Evolutionary conservation across 2,888 invertebrate species (phyloP).

Genomic region (Zygaena filipendulae): DNA sequence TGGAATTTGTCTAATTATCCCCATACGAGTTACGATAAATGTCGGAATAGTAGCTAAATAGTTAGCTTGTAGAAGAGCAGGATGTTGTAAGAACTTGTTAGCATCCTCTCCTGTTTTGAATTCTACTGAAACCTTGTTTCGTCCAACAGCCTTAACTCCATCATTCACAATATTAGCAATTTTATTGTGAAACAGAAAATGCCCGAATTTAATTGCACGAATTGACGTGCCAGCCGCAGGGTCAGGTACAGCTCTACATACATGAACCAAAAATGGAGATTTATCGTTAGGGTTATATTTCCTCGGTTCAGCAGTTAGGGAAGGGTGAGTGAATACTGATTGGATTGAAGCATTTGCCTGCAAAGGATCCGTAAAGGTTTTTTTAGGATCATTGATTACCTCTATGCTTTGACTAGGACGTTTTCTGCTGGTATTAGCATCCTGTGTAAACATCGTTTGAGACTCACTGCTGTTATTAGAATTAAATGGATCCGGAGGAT

Average conservation of each 20-base stretch:
- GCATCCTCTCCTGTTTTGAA: slow-evolving; percentile 7
- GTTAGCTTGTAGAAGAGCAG: slow-evolving; percentile 1
- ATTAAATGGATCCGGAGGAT: too few species aligned
- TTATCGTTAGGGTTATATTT: slow-evolving; percentile 1
- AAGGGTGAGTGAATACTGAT: background rate
- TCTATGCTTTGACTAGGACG: too few species aligned
- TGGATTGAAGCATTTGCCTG: background rate
- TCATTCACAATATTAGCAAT: slow-evolving; percentile 6
- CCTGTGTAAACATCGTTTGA: too few species aligned
- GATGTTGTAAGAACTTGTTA: slow-evolving; percentile 7
- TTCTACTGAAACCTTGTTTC: slow-evolving; percentile 9
- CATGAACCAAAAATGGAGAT: slow-evolving; percentile 8
- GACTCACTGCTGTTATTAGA: too few species aligned
- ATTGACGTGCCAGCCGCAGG: slow-evolving; percentile 5
- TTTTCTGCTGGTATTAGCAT: too few species aligned
- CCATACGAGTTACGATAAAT: slow-evolving; percentile 6
- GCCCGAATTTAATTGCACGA: slow-evolving; percentile 7
- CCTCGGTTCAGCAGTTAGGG: background rate
- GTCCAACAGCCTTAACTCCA: slow-evolving; percentile 10
- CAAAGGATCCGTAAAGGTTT: too few species aligned
- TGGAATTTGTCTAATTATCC: slow-evolving; percentile 2
- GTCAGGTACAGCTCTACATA: slow-evolving; percentile 3
- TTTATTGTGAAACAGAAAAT: slow-evolving; percentile 7
- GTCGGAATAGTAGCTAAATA: slow-evolving; percentile 4
- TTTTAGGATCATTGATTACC: too few species aligned